Conservation (phyloP, 2,113 vertebrate species). For the Bungarus multicinctus region DNA sequence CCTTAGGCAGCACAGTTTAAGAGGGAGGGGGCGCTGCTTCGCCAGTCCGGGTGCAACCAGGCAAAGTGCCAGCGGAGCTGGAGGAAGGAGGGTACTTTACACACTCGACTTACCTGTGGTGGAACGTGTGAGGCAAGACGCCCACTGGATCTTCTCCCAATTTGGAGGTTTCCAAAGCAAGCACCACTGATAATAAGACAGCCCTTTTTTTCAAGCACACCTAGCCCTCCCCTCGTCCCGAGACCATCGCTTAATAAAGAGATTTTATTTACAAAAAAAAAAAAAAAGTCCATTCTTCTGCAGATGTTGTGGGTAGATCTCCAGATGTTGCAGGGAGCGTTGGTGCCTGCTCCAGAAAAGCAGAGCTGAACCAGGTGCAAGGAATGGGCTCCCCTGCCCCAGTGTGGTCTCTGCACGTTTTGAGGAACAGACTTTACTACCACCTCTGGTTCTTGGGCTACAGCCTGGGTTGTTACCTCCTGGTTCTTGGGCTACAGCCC, state of each 20-base stretch:
- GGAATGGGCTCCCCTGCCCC: too few relatives aligned
- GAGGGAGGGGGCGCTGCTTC: too few relatives aligned
- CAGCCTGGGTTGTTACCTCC: too few relatives aligned
- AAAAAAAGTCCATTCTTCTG: not conserved
- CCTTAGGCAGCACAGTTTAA: not conserved
- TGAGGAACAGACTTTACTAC: not conserved
- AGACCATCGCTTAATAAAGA: not conserved
- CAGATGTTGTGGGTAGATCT: not conserved
- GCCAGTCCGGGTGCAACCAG: not conserved
- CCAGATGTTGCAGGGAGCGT: not conserved
- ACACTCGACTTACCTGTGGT: not conserved
- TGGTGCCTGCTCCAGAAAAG: not conserved
- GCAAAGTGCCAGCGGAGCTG: not conserved
- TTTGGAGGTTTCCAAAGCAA: not conserved
- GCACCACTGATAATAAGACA: not conserved
- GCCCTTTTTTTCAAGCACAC: not conserved
- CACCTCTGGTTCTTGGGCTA: too few relatives aligned
- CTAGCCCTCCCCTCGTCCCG: not conserved
- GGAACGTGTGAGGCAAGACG: not conserved
- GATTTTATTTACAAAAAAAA: not conserved
- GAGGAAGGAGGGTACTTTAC: not conserved
- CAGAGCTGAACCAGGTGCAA: accelerated
- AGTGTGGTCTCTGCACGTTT: not conserved
- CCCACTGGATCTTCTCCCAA: not conserved
- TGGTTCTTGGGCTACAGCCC: too few relatives aligned